Base-by-base conservation (phyloP, 2,888 invertebrate genomes). In the Gasteruption jaculator region DNA sequence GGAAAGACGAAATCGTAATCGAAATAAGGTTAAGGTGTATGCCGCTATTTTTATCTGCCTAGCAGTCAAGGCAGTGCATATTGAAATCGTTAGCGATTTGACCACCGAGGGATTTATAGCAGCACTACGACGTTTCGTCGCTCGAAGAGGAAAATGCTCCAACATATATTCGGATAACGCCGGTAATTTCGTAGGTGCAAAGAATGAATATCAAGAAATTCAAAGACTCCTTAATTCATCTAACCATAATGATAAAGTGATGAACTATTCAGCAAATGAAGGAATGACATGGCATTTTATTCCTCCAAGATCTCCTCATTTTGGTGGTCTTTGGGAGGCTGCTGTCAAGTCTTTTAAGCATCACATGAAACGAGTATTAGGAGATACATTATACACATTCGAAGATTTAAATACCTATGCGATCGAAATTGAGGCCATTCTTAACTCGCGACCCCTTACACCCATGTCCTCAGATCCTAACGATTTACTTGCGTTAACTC, bases 91-190 rank as follows among this genome's bases (percentile, higher is more conserved):
- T 1, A 43, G 38, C 16, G 48, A 53, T 24, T 15, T 47, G 25
- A 46, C 46, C 1, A 48, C 44, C 3, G 49, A 51, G 21, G 43
- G 27, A 1, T 51, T 53, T 19, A 38, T 53, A 8, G 49, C 38
- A 0, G 46, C 45, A 4, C 32, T 50, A 0, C 27, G 35, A 18
- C 11, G 49, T 22, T 50, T 54, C 11, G 39, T 50, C 0, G 32
- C 41, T 1, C 19, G 52, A 29, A 22, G 48, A 3, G 46, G 43
- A 3, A 12, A 35, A 2, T 35, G 36, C 1, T 15, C n/a, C 3
- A 21, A 19, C 6, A 38, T 52, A 12, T 35, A 41, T 39, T 35
- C 36, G 1, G 49, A 52, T 10, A 50, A 52, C 22, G 49, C 37
- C 3, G 39, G 46, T 2, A 48, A 50, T 31, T 52, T 52, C 33